Evolutionary conservation across 1,140 invertebrate genomes (phyloP), one percentile per base, ranked within the genome.

Genomic region (Pseudomyrmex cubaensis): DNA sequence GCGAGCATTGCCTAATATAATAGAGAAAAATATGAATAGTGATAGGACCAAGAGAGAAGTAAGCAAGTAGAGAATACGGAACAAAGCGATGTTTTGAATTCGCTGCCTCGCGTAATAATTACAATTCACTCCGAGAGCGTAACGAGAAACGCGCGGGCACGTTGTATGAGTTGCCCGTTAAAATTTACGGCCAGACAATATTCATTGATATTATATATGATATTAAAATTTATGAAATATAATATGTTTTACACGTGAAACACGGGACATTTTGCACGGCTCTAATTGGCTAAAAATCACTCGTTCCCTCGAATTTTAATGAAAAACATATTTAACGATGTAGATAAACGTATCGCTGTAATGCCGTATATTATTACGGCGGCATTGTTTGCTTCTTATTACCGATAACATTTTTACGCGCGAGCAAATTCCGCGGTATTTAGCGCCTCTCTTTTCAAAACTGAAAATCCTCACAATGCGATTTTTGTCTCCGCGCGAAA

Each of bases 171-270:
- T 80, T 80, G 76, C 76, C 66, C 66, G 76, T 80, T 80, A 80
- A 80, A 80, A 80, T 80, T 80, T 80, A 80, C 76, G 76, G 66
- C 56, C 76, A 80, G 76, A 80, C 76, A 72, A 80, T 80, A 80
- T 80, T 80, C 76, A 80, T 80, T 80, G 76, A 80, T 80, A 80
- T 80, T 80, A 80, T 80, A 35, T 35, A 80, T 80, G 76, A 80
- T 80, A 80, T 80, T 80, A 80, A 80, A 80, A 80, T 80, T 80
- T 80, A 80, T 80, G 76, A 56, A 80, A 80, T 80, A 80, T 80
- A 80, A 80, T 78, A 80, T 80, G 66, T 80, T 80, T 80, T 80
- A 80, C 76, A 72, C 66, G 66, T 54, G 66, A 80, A 80, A 80
- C 76, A 80, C 57, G 76, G 76, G 76, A 80, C 76, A 80, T 80